Evolutionary conservation across 2,113 vertebrate species (phyloP).

Genomic region (Mormoops blainvillei): DNA sequence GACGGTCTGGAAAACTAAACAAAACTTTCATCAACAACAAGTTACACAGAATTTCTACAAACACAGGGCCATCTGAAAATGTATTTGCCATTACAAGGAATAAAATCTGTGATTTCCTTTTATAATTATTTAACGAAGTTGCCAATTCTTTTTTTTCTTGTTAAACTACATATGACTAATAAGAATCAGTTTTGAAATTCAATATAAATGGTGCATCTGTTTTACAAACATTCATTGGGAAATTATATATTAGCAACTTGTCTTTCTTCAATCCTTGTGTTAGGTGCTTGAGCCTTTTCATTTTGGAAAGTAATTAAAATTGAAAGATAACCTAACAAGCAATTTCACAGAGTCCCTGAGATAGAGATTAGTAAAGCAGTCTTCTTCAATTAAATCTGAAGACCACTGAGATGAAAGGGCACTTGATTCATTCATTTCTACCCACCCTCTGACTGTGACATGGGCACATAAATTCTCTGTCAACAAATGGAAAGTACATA

Average conservation of each 20-base stretch:
- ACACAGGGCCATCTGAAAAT: neutral
- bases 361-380: constrained; percentile 18
- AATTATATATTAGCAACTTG: neutral
- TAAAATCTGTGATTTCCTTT: neutral
- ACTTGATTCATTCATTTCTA: neutral
- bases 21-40: neutral
- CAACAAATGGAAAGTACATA: neutral
- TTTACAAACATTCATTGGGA: neutral
- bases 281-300: neutral
- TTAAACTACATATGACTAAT: neutral
- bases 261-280: neutral
- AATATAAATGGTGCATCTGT: neutral
- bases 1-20: neutral
- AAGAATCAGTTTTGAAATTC: neutral
- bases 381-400: constrained; percentile 47
- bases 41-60: neutral
- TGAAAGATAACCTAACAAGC: constrained; percentile 35
- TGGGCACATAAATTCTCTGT: neutral
- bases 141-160: neutral
- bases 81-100: neutral
- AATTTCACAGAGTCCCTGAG: constrained; percentile 7
- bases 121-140: neutral
- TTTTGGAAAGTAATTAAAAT: constrained; percentile 39
- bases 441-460: neutral
- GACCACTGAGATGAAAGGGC: neutral